Evolutionary conservation across 2,797 vertebrate species (phyloP).

Genomic region (Siniperca obscura): DNA sequence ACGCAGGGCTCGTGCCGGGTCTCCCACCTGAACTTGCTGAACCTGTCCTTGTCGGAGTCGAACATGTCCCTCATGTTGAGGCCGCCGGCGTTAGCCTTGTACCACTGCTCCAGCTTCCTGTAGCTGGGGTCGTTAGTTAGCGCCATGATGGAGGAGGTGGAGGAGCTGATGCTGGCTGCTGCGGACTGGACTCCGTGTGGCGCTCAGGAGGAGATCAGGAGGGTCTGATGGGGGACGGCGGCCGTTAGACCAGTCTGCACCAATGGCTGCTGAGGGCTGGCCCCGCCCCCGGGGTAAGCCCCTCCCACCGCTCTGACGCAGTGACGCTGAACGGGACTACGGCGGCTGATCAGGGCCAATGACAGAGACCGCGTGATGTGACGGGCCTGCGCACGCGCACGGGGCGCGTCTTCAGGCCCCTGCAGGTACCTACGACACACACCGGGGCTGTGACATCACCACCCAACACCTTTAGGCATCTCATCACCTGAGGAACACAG

Average conservation of each 20-base stretch:
- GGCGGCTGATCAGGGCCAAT: no score
- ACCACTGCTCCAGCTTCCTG: constrained; percentile 87
- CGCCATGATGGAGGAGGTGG: constrained; percentile 75
- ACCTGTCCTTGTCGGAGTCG: constrained; percentile 84
- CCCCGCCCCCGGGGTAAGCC: not conserved
- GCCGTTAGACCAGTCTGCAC: constrained; percentile 2
- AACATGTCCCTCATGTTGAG: constrained; percentile 90
- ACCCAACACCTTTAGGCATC: no score
- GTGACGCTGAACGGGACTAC: no score
- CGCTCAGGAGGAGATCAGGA: not conserved
- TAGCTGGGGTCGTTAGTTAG: constrained; percentile 84
- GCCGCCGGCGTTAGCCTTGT: constrained; percentile 73
- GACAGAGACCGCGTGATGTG: no score
- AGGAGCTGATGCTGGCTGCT: not conserved
- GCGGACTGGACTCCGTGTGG: not conserved
- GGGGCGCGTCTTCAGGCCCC: no score
- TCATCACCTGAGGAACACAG: no score
- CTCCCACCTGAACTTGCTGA: constrained; percentile 87
- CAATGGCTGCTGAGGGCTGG: constrained; percentile 34
- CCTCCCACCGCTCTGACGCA: not conserved
- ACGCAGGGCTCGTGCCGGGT: no score
- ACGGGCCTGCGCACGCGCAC: no score
- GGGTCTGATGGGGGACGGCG: not conserved
- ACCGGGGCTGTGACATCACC: no score
- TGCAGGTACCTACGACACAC: no score